Conservation (phyloP, 2,797 vertebrate genomes). For the Tangara arthus region DNA sequence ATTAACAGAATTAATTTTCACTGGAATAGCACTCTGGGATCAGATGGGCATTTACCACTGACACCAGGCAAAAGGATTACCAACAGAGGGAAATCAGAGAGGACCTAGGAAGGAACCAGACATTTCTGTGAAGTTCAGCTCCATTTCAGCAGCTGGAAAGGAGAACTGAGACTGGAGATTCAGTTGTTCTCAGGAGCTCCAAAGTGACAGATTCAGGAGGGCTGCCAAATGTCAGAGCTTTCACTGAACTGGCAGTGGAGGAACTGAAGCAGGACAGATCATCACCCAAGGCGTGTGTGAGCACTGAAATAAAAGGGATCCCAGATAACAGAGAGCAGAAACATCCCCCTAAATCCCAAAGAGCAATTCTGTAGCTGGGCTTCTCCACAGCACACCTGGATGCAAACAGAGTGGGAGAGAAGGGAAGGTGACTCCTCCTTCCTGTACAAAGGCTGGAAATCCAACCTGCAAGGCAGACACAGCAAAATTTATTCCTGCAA, state of each 20-base stretch:
- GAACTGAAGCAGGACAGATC: neutral
- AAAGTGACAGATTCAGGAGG: neutral
- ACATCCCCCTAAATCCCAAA: neutral
- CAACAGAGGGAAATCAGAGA: neutral
- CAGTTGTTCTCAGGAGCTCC: neutral
- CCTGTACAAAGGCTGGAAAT: neutral
- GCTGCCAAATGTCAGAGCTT: neutral
- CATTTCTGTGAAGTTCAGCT: neutral
- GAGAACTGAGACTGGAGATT: neutral
- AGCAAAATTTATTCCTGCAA: fast-evolving
- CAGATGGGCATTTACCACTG: neutral
- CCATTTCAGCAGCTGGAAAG: neutral
- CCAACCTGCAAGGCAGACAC: neutral
- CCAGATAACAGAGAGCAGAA: neutral
- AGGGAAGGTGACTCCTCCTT: neutral
- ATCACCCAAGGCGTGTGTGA: neutral
- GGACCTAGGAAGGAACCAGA: neutral
- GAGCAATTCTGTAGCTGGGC: fast-evolving
- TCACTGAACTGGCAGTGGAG: fast-evolving
- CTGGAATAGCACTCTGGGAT: fast-evolving
- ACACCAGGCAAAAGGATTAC: neutral
- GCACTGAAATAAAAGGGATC: neutral
- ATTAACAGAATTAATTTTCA: neutral
- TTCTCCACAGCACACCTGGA: neutral
- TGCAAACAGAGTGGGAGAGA: neutral